Evolutionary conservation across 2,113 vertebrate genomes (phyloP).

Genomic region (Petrocephalus zakoni): DNA sequence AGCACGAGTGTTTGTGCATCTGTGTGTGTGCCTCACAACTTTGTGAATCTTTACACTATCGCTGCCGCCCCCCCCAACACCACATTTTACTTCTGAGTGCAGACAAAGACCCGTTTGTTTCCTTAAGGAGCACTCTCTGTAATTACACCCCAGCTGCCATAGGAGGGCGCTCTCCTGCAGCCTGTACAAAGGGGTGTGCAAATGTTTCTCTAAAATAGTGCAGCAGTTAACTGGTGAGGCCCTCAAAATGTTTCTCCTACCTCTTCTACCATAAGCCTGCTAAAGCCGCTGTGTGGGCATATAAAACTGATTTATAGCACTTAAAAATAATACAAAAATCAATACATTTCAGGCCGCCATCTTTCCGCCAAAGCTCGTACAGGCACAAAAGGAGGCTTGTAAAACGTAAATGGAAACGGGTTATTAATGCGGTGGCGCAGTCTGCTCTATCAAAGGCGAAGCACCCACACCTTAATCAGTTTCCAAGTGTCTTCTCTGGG

Average conservation of each 20-base stretch:
- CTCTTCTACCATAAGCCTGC: not conserved
- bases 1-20: conserved; percentile 19
- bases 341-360: not conserved
- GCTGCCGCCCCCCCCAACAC: not conserved
- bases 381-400: not conserved
- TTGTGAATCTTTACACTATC: conserved; percentile 9
- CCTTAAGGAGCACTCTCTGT: not conserved
- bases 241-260: not conserved
- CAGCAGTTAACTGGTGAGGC: not conserved
- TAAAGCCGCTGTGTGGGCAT: no score
- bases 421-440: not conserved
- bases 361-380: not conserved
- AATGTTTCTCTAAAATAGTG: not conserved
- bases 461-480: not conserved
- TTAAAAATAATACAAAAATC: not conserved
- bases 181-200: not conserved
- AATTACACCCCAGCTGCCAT: not conserved
- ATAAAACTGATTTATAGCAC: not conserved
- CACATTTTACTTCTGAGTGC: not conserved
- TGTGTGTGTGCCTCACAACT: conserved; percentile 12
- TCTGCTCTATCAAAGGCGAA: not conserved
- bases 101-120: conserved; percentile 5
- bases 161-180: not conserved
- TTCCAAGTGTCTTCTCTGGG: not conserved
- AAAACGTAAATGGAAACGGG: not conserved